A percentile compares a stretch with the other conserved stretches of the same genome.
Conservation (phyloP, 2,888 invertebrate species). For the Gandaritis pyraliata region DNA sequence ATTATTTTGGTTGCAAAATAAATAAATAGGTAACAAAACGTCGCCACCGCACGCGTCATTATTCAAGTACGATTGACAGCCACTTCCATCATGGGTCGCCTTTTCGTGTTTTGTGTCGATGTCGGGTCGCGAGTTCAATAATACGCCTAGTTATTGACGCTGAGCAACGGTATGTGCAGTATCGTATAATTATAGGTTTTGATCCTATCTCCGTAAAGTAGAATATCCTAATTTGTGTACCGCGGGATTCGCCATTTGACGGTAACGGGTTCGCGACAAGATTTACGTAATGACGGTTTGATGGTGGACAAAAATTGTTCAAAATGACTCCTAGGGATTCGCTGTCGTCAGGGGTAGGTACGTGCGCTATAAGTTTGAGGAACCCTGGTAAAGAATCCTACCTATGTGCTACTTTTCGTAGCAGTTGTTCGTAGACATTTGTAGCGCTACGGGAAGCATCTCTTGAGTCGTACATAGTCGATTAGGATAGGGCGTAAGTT, state of each 20-base stretch:
- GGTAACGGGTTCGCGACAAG: too few relatives aligned
- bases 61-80: constrained; percentile 82
- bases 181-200: constrained; percentile 41
- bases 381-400: too few relatives aligned
- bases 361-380: too few relatives aligned
- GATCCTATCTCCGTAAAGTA: constrained; percentile 51
- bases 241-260: too few relatives aligned
- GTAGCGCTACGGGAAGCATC: neutral
- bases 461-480: too few relatives aligned
- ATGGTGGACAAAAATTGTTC: too few relatives aligned
- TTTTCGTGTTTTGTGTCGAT: constrained; percentile 27
- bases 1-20: constrained; percentile 52
- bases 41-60: constrained; percentile 82
- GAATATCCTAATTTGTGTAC: too few relatives aligned
- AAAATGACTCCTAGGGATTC: too few relatives aligned
- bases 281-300: too few relatives aligned
- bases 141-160: constrained; percentile 80
- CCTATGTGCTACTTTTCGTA: constrained; percentile 1
- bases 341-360: too few relatives aligned
- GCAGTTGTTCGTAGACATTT: neutral
- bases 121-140: constrained; percentile 64
- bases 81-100: constrained; percentile 67
- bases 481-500: too few relatives aligned
- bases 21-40: constrained; percentile 79
- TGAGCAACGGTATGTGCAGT: constrained; percentile 48